Evolutionary conservation across 30 jellyfish, hydroid and myxozoan species (phyloP).

Genomic region (Mastigias papua): DNA sequence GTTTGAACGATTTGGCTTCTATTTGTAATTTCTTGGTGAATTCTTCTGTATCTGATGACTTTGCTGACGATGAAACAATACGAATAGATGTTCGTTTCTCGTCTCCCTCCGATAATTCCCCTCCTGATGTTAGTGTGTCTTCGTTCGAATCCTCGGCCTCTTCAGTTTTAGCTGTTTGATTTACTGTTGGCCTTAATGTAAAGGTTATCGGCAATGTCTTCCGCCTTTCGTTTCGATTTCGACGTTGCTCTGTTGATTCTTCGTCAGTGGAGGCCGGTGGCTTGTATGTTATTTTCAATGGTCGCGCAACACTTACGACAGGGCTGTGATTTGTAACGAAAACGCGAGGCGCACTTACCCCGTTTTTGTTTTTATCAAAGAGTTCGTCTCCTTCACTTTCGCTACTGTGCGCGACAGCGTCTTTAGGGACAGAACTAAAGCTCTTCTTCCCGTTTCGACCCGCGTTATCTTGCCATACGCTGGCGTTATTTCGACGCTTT

Average conservation of each 20-base stretch:
- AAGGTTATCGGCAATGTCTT: constrained; percentile 61
- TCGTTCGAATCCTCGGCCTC: constrained; percentile 32
- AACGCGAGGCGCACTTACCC: constrained; percentile 20
- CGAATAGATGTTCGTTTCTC: constrained; percentile 62
- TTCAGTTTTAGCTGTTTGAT: background rate
- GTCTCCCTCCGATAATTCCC: constrained; percentile 22
- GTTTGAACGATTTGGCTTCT: constrained; percentile 61
- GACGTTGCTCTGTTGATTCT: constrained; percentile 14
- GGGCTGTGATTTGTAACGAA: background rate
- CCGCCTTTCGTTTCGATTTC: constrained; percentile 53
- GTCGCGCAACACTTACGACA: constrained; percentile 17
- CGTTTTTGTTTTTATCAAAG: background rate
- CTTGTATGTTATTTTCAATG: constrained; percentile 13
- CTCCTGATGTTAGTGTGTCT: constrained; percentile 52
- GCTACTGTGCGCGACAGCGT: constrained; percentile 7
- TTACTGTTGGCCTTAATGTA: constrained; percentile 16
- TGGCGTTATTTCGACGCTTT: constrained; percentile 52
- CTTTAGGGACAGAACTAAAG: no score
- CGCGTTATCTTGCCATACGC: constrained; percentile 9
- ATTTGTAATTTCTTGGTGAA: constrained; percentile 23
- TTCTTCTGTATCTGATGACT: constrained; percentile 34
- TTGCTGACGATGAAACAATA: constrained; percentile 52
- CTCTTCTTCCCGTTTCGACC: background rate
- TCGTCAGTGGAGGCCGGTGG: constrained; percentile 10
- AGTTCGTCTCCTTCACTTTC: constrained; percentile 41